These are phyloP conservation scores for Charaxes varanes DNA, from an alignment of 1,140 invertebrate genomes.

Conservation along the genomic window DNA sequence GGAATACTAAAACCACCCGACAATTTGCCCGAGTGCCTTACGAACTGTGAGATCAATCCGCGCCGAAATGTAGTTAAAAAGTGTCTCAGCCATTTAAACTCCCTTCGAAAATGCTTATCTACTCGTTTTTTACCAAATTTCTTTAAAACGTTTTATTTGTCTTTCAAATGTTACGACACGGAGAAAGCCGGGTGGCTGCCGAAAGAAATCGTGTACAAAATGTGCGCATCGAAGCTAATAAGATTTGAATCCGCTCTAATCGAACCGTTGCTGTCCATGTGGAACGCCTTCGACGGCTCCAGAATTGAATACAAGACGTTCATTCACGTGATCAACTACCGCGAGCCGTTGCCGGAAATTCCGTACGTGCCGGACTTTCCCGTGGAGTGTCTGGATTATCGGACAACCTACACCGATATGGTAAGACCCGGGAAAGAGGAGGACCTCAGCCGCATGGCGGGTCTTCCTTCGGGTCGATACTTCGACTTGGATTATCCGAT, in stretches of 20 bases:
- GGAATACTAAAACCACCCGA: conserved; percentile 52
- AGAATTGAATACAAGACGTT: conserved; percentile 58
- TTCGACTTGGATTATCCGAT: conserved; percentile 48
- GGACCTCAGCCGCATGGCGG: conserved; percentile 37
- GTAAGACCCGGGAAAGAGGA: conserved; percentile 35
- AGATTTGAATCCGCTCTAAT: conserved; percentile 51
- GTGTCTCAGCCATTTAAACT: conserved; percentile 64
- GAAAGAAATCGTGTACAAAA: conserved; percentile 43
- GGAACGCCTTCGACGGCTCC: conserved; percentile 46
- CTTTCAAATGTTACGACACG: conserved; percentile 59
- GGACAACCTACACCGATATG: conserved; percentile 63
- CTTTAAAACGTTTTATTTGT: conserved; percentile 54
- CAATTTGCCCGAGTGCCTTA: conserved; percentile 46
- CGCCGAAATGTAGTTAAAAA: conserved; percentile 45
- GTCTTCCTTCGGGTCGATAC: conserved; percentile 54
- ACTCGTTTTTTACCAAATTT: conserved; percentile 49
- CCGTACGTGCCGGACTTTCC: conserved; percentile 48
- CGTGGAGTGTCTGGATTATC: conserved; percentile 43
- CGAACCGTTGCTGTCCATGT: conserved; percentile 47
- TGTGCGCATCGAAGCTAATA: conserved; percentile 43
- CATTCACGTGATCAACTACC: conserved; percentile 50
- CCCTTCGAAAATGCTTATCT: conserved; percentile 53
- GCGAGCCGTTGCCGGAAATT: conserved; percentile 43
- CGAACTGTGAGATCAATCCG: conserved; percentile 59
- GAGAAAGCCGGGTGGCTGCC: conserved; percentile 48